Base-by-base conservation (phyloP, 1,140 invertebrate genomes). In the Cydia fagiglandana region DNA sequence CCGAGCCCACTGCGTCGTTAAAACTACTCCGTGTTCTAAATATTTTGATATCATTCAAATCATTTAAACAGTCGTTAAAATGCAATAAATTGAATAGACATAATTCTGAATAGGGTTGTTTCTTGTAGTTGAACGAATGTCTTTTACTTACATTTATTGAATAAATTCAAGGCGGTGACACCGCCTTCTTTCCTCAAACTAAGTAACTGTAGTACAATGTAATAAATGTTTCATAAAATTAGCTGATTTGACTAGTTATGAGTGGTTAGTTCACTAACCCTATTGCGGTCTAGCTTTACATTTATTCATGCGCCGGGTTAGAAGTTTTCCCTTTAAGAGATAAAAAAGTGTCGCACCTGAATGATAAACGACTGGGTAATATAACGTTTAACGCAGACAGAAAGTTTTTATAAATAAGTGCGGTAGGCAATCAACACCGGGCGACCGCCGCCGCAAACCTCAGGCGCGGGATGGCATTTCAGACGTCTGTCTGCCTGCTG, bases 381-480 rank as follows among this genome's bases (percentile, higher is more conserved):
- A 53, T 53, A 53, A n/a, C n/a, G n/a, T 53, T 61, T 61, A 17
- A 61, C 17, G 17, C 7, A 7, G 53, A 20, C 53, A 70, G 28
- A 70, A 70, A 70, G 66, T 70, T 61, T 47, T 61, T 61, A 70
- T 38, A 70, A 70, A 41, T 70, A 45, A 70, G 34, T 45, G 66
- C 66, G 66, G 30, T 38, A 34, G 30, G 66, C 66, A 70, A 70
- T 41, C 66, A 70, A 70, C 66, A 70, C 30, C 28, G 64, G 28
- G 38, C 30, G 34, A 45, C 66, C 34, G 66, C 66, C 34, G 66
- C 66, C 66, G 66, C 66, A 70, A 70, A 70, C 66, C 66, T 70
- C 66, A 70, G 34, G 34, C 66, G 20, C 34, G 66, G 66, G 66
- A 70, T 70, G 38, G 66, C 66, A 70, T 70, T 70, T 70, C 66